Evolutionary conservation across 2,888 invertebrate genomes (phyloP).

Genomic region (Lasioglossum calceatum): DNA sequence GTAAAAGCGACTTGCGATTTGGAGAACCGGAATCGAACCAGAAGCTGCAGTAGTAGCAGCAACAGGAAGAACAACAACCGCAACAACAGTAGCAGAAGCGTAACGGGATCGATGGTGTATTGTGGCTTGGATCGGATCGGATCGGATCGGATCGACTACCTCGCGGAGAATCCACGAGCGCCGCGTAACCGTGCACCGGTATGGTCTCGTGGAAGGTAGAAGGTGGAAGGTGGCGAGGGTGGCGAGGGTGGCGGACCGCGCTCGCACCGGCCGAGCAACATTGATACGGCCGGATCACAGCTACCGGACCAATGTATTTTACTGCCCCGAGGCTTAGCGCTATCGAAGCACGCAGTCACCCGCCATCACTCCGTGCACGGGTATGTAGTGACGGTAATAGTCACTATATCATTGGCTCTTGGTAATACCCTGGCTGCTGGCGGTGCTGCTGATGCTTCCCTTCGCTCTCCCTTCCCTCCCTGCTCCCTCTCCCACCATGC

Average conservation of each 20-base stretch:
- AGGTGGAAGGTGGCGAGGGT: slow-evolving; percentile 55
- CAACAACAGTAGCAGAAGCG: neutral
- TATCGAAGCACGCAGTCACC: slow-evolving; percentile 84
- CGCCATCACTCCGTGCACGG: slow-evolving; percentile 84
- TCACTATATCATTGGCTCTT: slow-evolving; percentile 85
- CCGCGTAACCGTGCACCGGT: slow-evolving; percentile 33
- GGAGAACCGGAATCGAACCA: neutral
- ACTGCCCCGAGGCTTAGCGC: slow-evolving; percentile 84
- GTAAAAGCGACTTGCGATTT: neutral
- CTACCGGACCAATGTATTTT: slow-evolving; percentile 84
- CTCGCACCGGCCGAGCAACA: slow-evolving; percentile 82
- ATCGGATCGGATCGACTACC: neutral
- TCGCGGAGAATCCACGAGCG: slow-evolving; percentile 8
- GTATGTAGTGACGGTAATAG: slow-evolving; percentile 84
- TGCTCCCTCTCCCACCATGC: slow-evolving; percentile 51
- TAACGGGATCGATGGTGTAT: neutral
- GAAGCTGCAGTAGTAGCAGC: neutral
- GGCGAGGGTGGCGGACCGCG: slow-evolving; percentile 73
- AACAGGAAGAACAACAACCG: neutral
- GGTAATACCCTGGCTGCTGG: slow-evolving; percentile 82
- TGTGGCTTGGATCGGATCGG: neutral
- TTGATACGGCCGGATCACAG: slow-evolving; percentile 84
- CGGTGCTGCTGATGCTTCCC: slow-evolving; percentile 71
- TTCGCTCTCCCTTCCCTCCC: slow-evolving; percentile 55
- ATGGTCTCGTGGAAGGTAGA: slow-evolving; percentile 40